Conservation (phyloP, 1,140 invertebrate genomes). For the Aporrectodea caliginosa region DNA sequence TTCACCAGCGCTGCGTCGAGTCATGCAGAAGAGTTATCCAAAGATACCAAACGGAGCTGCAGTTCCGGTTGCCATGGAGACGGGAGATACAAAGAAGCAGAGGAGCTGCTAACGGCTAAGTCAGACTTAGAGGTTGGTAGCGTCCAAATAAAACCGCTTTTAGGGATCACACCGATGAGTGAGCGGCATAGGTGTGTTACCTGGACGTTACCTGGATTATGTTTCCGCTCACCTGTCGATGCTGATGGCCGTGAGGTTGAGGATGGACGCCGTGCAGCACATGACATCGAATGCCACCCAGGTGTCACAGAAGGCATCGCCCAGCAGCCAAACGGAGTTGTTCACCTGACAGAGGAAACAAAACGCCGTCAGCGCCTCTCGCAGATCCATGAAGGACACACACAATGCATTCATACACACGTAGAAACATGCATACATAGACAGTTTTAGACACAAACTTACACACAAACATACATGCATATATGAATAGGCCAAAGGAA, state of each 20-base stretch:
- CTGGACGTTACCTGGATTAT: too few species aligned
- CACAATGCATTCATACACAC: too few species aligned
- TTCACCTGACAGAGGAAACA: not conserved
- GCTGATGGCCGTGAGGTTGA: conserved; percentile 39
- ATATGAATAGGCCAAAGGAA: not conserved
- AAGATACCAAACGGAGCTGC: not conserved
- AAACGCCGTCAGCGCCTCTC: not conserved
- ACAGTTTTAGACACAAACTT: not conserved
- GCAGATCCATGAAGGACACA: too few species aligned
- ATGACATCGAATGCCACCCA: conserved; percentile 40
- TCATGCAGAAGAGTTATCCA: not conserved
- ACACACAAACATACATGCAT: not conserved
- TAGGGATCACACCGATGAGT: not conserved
- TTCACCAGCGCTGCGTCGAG: not conserved
- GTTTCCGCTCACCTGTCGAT: conserved; percentile 63
- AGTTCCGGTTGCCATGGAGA: not conserved
- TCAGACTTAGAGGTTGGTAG: not conserved
- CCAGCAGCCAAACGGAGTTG: conserved; percentile 38
- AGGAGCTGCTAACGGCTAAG: not conserved
- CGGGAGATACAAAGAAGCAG: not conserved
- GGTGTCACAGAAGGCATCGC: conserved; percentile 76
- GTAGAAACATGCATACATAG: too few species aligned
- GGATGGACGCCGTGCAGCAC: conserved; percentile 39
- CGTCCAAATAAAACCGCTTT: not conserved
- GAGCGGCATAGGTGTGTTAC: too few species aligned